Evolutionary conservation across 2,113 vertebrate species (phyloP).

Genomic region (Eretmochelys imbricata): DNA sequence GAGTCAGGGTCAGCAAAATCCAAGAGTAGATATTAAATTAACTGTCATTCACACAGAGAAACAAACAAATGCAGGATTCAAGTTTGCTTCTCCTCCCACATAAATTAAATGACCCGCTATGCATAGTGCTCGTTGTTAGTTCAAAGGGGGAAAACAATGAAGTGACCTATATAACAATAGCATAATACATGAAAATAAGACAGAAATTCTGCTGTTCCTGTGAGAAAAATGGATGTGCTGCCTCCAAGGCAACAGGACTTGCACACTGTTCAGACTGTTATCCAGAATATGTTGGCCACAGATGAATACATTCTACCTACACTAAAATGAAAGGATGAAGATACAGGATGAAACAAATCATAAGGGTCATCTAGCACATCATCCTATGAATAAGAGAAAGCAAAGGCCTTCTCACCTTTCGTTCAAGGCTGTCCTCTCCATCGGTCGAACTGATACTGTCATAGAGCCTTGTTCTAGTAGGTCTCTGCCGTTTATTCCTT

Average conservation of each 20-base stretch:
- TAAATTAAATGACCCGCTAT: not conserved
- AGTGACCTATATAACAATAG: not conserved
- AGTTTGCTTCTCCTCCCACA: conserved; percentile 4
- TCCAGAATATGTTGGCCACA: conserved; percentile 1
- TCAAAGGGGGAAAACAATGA: not conserved
- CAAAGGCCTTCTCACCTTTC: conserved; percentile 78
- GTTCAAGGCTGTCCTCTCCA: conserved; percentile 85
- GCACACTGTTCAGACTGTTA: not conserved
- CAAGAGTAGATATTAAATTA: not conserved
- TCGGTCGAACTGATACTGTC: conserved; percentile 89
- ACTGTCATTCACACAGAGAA: not conserved
- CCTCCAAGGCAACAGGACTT: not conserved
- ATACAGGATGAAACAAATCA: not conserved
- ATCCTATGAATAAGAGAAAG: not conserved
- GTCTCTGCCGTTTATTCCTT: conserved; percentile 82
- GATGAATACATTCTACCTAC: conserved; percentile 28
- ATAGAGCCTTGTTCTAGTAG: conserved; percentile 76
- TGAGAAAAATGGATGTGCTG: not conserved
- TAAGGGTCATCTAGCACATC: not conserved
- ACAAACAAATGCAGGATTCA: conserved; percentile 2
- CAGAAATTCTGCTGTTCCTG: conserved; percentile 21
- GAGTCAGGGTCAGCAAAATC: conserved; percentile 33
- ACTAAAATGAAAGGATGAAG: conserved; percentile 26
- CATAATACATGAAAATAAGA: not conserved
- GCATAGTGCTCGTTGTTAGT: not conserved